These are phyloP conservation scores for Hemichromis elongatus DNA, from an alignment of 2,113 vertebrate species.

Conservation along the genomic window DNA sequence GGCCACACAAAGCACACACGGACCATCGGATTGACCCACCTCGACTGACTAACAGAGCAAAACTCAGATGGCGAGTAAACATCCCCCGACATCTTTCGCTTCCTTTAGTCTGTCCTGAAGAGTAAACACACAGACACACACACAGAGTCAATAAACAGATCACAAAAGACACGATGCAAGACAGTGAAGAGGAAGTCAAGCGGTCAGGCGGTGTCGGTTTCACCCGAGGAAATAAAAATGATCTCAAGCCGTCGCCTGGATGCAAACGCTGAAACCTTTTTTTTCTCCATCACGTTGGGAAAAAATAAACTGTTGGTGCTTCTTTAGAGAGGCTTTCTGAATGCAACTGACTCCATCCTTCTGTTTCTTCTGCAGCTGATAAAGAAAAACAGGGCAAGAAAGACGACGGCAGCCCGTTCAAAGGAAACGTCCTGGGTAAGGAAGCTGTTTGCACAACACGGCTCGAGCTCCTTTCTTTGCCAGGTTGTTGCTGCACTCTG, in stretches of 20 bases:
- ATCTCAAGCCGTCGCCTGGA: neutral
- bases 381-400: constrained; percentile 68
- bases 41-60: constrained; percentile 8
- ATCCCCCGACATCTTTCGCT: constrained; percentile 3
- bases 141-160: neutral
- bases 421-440: constrained; percentile 62
- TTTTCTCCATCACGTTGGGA: neutral
- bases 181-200: neutral
- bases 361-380: constrained; percentile 43
- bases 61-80: constrained; percentile 26
- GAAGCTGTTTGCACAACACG: neutral
- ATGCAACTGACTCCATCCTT: neutral
- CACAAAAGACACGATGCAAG: neutral
- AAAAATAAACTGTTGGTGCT: neutral
- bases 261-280: neutral
- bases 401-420: constrained; percentile 63
- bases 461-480: neutral
- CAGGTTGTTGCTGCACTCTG: neutral
- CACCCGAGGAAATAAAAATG: neutral
- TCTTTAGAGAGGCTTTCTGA: neutral
- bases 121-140: neutral
- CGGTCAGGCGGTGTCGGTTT: neutral
- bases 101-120: constrained; percentile 6
- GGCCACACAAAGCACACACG: neutral
- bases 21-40: constrained; percentile 14